A percentile compares a stretch with the other conserved stretches of the same genome.
Evolutionary conservation across 2,113 vertebrate genomes (phyloP).

Genomic region (Jacana jacana): DNA sequence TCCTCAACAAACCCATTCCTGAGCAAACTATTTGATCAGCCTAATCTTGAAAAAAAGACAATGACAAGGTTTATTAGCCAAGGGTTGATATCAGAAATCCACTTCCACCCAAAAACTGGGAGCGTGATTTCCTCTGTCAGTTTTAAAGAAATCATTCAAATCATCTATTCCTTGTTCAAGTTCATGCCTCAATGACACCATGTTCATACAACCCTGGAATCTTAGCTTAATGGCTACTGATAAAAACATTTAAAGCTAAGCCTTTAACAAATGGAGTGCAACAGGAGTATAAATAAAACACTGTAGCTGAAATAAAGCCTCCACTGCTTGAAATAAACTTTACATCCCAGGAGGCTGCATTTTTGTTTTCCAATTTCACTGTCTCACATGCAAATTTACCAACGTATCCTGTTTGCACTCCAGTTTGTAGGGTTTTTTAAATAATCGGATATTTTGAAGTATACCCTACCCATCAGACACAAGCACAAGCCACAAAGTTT

Average conservation of each 20-base stretch:
- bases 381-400: background rate
- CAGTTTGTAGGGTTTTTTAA: background rate
- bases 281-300: background rate
- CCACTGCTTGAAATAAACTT: background rate
- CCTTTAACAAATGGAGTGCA: background rate
- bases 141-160: background rate
- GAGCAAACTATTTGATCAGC: background rate
- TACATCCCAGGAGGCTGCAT: background rate
- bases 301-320: background rate
- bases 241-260: background rate
- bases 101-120: background rate
- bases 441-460: background rate
- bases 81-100: background rate
- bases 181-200: background rate
- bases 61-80: background rate
- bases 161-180: background rate
- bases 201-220: background rate
- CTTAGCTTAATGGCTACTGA: background rate
- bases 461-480: background rate
- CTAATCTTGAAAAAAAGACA: background rate
- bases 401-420: background rate
- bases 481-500: background rate
- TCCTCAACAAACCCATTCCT: background rate
- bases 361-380: background rate
- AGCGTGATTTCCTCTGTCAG: background rate